These are phyloP conservation scores for Spodoptera frugiperda DNA, from an alignment of 1,140 invertebrate genomes.

Conservation along the genomic window DNA sequence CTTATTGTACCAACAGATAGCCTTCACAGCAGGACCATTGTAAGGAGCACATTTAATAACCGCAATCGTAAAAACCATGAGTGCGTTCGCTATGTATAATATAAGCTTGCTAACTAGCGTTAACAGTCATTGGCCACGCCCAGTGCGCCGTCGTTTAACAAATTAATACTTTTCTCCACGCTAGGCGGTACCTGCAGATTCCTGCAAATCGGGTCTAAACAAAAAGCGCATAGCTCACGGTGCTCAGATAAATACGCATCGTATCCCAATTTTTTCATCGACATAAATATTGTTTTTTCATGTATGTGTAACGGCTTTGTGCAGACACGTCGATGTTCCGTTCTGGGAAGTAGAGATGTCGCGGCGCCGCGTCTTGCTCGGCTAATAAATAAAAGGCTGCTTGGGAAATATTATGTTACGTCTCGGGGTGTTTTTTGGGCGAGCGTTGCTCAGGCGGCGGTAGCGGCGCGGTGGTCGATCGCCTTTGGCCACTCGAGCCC, in stretches of 20 bases:
- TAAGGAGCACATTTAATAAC: background rate
- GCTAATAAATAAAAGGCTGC: constrained; percentile 84
- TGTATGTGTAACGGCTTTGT: constrained; percentile 80
- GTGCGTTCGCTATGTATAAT: constrained; percentile 27
- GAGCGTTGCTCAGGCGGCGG: constrained; percentile 66
- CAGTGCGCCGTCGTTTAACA: constrained; percentile 63
- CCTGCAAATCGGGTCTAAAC: constrained; percentile 76
- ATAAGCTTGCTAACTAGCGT: constrained; percentile 32
- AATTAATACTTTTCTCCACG: constrained; percentile 70
- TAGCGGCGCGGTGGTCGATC: constrained; percentile 65
- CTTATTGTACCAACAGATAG: background rate
- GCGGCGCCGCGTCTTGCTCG: constrained; percentile 74
- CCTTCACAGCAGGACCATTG: background rate
- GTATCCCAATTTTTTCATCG: constrained; percentile 81
- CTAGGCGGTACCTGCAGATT: constrained; percentile 72
- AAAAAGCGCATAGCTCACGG: constrained; percentile 79
- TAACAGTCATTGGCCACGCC: constrained; percentile 62
- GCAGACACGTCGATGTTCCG: constrained; percentile 76
- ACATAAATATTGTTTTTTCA: constrained; percentile 86
- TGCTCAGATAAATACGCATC: constrained; percentile 78
- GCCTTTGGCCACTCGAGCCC: constrained; percentile 72
- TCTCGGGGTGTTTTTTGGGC: constrained; percentile 80
- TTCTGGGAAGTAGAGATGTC: constrained; percentile 82
- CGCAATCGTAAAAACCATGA: constrained; percentile 12
- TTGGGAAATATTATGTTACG: constrained; percentile 86